A percentile compares a stretch with the other conserved stretches of the same genome.
These are phyloP conservation scores for Microplitis manilae DNA, from an alignment of 2,888 invertebrate genomes.

Conservation along the genomic window DNA sequence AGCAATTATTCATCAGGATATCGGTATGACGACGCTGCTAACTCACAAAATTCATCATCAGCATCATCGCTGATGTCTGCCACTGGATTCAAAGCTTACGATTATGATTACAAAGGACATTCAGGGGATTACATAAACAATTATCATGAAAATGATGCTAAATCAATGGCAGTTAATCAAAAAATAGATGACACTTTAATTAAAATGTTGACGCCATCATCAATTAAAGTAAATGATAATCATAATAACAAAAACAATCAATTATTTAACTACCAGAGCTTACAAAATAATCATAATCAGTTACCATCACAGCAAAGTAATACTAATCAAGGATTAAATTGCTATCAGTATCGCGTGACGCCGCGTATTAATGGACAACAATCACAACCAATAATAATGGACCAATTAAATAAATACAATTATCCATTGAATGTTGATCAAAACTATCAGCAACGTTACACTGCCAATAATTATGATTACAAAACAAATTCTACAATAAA, in stretches of 20 bases:
- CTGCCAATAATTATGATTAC: constrained; percentile 61
- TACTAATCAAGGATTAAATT: background rate
- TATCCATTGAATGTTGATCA: constrained; percentile 55
- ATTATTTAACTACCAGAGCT: constrained; percentile 62
- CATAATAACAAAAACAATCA: constrained; percentile 10
- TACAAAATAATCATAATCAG: constrained; percentile 44
- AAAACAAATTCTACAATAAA: constrained; percentile 56
- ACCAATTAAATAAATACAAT: constrained; percentile 62
- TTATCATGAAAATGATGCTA: constrained; percentile 53
- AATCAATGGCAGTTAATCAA: constrained; percentile 53
- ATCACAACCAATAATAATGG: constrained; percentile 33
- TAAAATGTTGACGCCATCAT: constrained; percentile 62
- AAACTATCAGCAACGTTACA: constrained; percentile 62
- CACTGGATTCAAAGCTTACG: constrained; percentile 60
- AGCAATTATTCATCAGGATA: constrained; percentile 56
- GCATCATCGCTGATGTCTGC: constrained; percentile 52
- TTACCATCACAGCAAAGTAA: constrained; percentile 27
- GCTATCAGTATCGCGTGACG: constrained; percentile 43
- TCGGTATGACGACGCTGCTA: constrained; percentile 49
- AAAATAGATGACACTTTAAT: constrained; percentile 62
- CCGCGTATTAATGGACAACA: constrained; percentile 46
- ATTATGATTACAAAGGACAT: constrained; percentile 61
- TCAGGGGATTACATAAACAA: constrained; percentile 50
- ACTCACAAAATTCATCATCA: constrained; percentile 53
- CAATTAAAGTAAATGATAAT: constrained; percentile 53